Evolutionary conservation across 1,140 invertebrate genomes (phyloP), one percentile per base, ranked within the genome.

Genomic region (Aleiodes sp.): DNA sequence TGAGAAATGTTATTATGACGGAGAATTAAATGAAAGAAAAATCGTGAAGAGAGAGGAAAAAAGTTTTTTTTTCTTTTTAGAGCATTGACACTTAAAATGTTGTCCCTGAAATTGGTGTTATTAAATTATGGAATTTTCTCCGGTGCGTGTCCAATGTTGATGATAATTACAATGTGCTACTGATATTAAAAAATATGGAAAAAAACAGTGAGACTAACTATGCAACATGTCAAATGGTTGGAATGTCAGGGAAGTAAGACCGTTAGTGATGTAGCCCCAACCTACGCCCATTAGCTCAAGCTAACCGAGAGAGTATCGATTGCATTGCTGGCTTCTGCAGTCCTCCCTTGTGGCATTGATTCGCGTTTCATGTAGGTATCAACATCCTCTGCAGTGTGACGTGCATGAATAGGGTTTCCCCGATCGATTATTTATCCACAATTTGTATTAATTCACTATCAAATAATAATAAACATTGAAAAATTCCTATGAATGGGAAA

Each of bases 241-340:
- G 24, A n/a, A n/a, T 3, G 24, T 10, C 2, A 63, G 9, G 24
- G 61, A 43, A 43, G 61, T 19, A 16, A 63, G 19, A 63, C 31
- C 31, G 16, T 37, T 41, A 41, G 31, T 37, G 16, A 43, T 43
- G 39, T 43, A 16, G 7, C 14, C n/a, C n/a, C 52, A 31, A 61
- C 59, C 59, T 33, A 61, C 59, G 59, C 59, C 59, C 59, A 61
- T 61, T 35, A 61, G 33, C 14, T 61, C 1, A 43, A 16, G 59
- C 24, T 31, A 29, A 28, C n/a, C 8, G 4, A 46, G 4, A 60
- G 4, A 60, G 57, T 63, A 63, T 63, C 61, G 61, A 63, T 63
- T 63, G 33, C 61, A 63, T 63, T 63, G 61, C 31, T 26, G 21
- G 61, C 61, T 63, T 39, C 31, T 61, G 59, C 59, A 61, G 59